Percentiles rank a stretch among this genome's conserved stretches.
phyloP scores from a whole-genome alignment of 1,140 invertebrate species.

The Asobara japonica region DNA sequence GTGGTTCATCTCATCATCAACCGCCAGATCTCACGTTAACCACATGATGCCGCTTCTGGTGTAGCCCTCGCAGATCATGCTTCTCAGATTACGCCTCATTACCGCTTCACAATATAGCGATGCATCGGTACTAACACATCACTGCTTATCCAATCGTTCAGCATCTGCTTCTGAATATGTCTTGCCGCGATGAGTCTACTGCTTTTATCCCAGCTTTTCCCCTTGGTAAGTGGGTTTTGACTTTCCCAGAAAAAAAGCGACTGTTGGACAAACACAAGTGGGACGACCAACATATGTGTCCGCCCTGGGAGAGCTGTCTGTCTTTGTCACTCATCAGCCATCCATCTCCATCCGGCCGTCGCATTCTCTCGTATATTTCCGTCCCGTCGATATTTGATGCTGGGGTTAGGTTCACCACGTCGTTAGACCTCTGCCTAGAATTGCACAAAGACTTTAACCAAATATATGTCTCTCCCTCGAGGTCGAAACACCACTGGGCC shows the following conservation, averaged over 20 bases:
- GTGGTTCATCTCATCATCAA: too few species aligned
- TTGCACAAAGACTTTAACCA: constrained; percentile 18
- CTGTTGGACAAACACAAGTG: neutral
- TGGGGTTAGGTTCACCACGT: neutral
- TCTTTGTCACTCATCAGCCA: neutral
- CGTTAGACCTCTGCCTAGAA: constrained; percentile 6
- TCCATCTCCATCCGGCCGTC: neutral
- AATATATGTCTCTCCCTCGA: constrained; percentile 14
- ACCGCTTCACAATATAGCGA: too few species aligned
- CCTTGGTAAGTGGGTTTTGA: neutral
- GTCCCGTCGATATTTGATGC: constrained; percentile 36
- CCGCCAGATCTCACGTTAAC: too few species aligned
- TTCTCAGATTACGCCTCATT: too few species aligned
- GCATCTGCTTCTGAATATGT: neutral
- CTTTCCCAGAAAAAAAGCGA: neutral
- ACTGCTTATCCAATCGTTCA: neutral
- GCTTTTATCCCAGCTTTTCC: neutral
- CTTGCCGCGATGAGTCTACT: neutral
- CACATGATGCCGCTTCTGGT: too few species aligned
- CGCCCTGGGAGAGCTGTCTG: neutral
- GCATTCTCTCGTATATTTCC: constrained; percentile 21
- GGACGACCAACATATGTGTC: neutral
- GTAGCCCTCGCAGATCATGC: too few species aligned
- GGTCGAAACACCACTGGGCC: neutral
- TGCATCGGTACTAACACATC: too few species aligned